A percentile compares a stretch with the other conserved stretches of the same genome.
Conservation (phyloP, 2,113 vertebrate genomes). For the Nycticryphes semicollaris region DNA sequence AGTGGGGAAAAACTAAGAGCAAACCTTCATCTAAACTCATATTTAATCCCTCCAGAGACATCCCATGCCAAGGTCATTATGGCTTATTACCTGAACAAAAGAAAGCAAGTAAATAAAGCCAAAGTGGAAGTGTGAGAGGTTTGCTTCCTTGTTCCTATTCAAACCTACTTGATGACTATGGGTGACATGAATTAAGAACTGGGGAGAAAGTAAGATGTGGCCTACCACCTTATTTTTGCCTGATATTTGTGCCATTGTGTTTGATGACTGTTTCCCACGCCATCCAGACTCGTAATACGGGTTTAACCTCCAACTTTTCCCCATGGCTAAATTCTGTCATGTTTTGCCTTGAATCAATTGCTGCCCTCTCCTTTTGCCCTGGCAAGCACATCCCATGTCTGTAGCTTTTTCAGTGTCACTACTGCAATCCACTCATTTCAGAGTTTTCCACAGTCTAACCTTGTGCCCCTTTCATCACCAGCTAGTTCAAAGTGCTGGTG, state of each 20-base stretch:
- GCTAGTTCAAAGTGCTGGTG: not conserved
- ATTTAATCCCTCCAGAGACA: not conserved
- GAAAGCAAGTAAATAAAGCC: not conserved
- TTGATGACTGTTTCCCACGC: not conserved
- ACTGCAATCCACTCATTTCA: not conserved
- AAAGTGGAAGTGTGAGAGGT: not conserved
- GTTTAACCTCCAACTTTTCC: not conserved
- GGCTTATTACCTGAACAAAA: not conserved
- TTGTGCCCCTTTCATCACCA: not conserved
- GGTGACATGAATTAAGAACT: not conserved
- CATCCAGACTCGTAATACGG: fast-evolving
- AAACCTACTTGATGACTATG: not conserved
- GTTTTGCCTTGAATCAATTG: not conserved
- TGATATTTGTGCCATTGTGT: not conserved
- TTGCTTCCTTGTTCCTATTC: not conserved
- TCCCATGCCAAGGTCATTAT: not conserved
- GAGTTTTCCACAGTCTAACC: not conserved
- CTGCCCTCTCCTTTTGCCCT: not conserved
- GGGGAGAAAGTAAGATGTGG: not conserved
- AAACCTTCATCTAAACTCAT: not conserved
- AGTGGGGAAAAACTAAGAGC: not conserved
- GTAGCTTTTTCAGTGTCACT: not conserved
- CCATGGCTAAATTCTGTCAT: not conserved
- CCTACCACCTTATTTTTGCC: not conserved
- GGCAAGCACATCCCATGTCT: not conserved